Base-by-base conservation (phyloP, 2,888 invertebrate genomes). In the Ophion ventricosus region DNA sequence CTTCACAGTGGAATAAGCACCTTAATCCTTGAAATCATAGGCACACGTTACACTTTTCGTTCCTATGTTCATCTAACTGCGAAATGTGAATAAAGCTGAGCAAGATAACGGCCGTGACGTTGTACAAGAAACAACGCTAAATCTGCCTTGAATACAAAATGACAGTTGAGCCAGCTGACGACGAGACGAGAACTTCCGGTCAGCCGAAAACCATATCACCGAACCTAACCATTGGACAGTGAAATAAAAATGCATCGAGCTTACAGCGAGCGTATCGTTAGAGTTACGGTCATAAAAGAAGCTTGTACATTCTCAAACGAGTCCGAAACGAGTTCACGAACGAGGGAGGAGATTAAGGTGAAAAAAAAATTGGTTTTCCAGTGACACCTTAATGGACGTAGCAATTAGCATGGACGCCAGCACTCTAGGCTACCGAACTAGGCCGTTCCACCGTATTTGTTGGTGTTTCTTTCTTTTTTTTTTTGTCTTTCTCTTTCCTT, bases 391-490 rank as follows among this genome's bases (percentile, higher is more conserved):
- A 23, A 61, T 57, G 57, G 74, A 66, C 67, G 54, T 72, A 61
- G 73, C 69, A 84, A 84, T 84, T 84, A 84, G 77, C 81, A 84
- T 84, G 76, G 72, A 67, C 54, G 77, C 17, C 77, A 63, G 73
- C 77, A 81, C 80, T 29, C 75, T 86, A 79, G 61, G 73, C 66
- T 63, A 72, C 77, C 74, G 84, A 89, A 90, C 88, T 89, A 86
- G 88, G 88, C 86, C 88, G 87, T 79, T 75, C 43, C 56, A 64
- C 79, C 73, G 80, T 82, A 70, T 82, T 80, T 83, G 81, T 80
- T 81, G 84, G 75, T 82, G 83, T 86, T 72, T 84, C 70, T 74
- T 79, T 64, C 69, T 67, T 43, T 63, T 59, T 67, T 74, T 64
- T 66, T 59, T 61, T 29, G 25, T 43, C 43, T 73, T 63, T 66